A percentile compares a stretch with the other conserved stretches of the same genome.
These are phyloP conservation scores for Caenorhabditis sp. DNA, from an alignment of 2,888 invertebrate genomes.

Conservation along the genomic window DNA sequence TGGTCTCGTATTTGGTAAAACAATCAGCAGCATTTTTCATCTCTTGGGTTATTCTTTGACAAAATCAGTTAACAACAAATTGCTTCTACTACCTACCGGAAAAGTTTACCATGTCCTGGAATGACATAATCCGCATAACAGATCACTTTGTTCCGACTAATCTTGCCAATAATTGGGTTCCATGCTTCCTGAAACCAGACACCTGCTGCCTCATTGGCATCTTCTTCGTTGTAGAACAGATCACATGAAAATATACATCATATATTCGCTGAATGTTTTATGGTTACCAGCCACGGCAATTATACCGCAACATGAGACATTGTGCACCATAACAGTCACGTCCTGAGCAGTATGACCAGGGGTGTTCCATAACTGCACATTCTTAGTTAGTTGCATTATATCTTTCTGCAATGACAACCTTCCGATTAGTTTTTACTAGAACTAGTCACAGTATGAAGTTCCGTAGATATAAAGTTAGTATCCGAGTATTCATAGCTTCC, in stretches of 20 bases:
- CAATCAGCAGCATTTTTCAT: conserved; percentile 65
- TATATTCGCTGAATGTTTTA: conserved; percentile 34
- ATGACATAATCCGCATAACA: conserved; percentile 83
- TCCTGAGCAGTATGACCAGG: conserved; percentile 80
- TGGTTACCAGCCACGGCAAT: conserved; percentile 75
- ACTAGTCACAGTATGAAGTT: conserved; percentile 67
- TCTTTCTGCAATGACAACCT: conserved; percentile 64
- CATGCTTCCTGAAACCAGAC: conserved; percentile 79
- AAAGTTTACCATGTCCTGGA: conserved; percentile 85
- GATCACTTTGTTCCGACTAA: conserved; percentile 74
- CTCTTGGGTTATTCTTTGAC: conserved; percentile 66
- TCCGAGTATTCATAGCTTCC: conserved; percentile 79
- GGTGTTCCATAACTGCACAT: conserved; percentile 81
- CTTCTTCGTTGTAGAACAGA: conserved; percentile 78
- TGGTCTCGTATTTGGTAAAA: conserved; percentile 48
- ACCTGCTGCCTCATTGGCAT: conserved; percentile 71
- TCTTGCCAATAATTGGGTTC: conserved; percentile 75
- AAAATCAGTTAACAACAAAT: not conserved
- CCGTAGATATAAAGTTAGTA: conserved; percentile 73
- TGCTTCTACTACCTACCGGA: conserved; percentile 69
- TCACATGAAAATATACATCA: conserved; percentile 73
- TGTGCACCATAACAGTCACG: conserved; percentile 76
- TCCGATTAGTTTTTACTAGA: not conserved
- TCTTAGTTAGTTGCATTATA: conserved; percentile 75
- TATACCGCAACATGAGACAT: conserved; percentile 75